A percentile compares a stretch with the other conserved stretches of the same genome.
Evolutionary conservation across 2,888 invertebrate species (phyloP).

Genomic region (Alloplasta piceator): DNA sequence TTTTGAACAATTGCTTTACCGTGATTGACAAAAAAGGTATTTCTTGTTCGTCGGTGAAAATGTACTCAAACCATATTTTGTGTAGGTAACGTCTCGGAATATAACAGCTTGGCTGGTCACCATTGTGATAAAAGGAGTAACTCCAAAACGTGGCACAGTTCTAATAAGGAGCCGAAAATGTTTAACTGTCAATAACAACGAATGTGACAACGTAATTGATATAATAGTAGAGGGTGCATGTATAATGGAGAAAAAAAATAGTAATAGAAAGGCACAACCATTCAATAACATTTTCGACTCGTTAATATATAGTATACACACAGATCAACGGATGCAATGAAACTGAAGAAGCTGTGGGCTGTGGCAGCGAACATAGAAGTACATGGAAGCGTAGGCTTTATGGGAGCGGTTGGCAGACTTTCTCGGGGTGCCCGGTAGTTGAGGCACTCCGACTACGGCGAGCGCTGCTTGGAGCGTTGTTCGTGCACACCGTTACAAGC

Average conservation of each 20-base stretch:
- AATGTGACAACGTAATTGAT: slow-evolving; percentile 29
- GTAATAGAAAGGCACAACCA: slow-evolving; percentile 23
- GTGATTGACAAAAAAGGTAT: slow-evolving; percentile 20
- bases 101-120: slow-evolving; percentile 17
- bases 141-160: slow-evolving; percentile 22
- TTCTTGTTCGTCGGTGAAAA: slow-evolving; percentile 28
- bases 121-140: slow-evolving; percentile 27
- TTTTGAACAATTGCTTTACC: slow-evolving; percentile 20
- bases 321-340: too few species aligned
- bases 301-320: too few species aligned
- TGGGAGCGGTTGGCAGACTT: too few species aligned
- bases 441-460: too few species aligned
- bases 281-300: too few species aligned
- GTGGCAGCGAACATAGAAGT: too few species aligned
- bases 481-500: too few species aligned
- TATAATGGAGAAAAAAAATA: slow-evolving; percentile 19
- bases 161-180: slow-evolving; percentile 30
- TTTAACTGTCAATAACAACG: slow-evolving; percentile 24
- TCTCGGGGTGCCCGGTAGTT: too few species aligned
- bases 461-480: too few species aligned
- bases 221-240: slow-evolving; percentile 20
- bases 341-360: too few species aligned
- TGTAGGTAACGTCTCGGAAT: slow-evolving; percentile 28
- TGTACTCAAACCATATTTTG: slow-evolving; percentile 21
- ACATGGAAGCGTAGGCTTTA: too few species aligned